Percentiles rank a stretch among this genome's conserved stretches.
Conservation (phyloP, 2,888 invertebrate genomes). For the Eupithecia tripunctaria region DNA sequence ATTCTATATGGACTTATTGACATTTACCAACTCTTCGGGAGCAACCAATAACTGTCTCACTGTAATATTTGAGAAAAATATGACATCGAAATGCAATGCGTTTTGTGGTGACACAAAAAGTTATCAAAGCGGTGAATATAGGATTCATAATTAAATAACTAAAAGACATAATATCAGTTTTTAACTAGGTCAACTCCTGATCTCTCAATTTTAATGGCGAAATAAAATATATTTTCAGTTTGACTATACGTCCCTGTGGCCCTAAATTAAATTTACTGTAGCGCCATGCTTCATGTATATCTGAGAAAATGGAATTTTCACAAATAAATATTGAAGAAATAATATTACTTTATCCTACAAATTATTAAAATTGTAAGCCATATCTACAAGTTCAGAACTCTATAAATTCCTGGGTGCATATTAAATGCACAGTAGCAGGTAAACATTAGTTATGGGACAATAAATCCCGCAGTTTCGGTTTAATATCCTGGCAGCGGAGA, state of each 20-base stretch:
- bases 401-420: slow-evolving; percentile 10
- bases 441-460: slow-evolving; percentile 37
- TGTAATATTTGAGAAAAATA: too few relatives aligned
- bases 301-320: background rate
- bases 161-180: background rate
- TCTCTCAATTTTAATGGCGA: background rate
- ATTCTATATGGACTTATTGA: background rate
- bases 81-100: background rate
- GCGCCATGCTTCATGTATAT: background rate
- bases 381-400: slow-evolving; percentile 3
- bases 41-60: background rate
- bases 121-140: too few relatives aligned
- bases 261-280: background rate
- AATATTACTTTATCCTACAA: background rate
- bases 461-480: slow-evolving; percentile 35
- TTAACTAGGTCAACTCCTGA: background rate
- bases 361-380: background rate
- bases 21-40: background rate
- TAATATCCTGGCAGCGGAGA: slow-evolving; percentile 39
- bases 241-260: too few relatives aligned
- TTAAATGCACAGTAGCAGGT: slow-evolving; percentile 34
- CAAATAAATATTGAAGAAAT: background rate
- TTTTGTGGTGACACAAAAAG: background rate
- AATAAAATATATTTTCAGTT: background rate
- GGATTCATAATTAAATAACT: background rate